A percentile compares a stretch with the other conserved stretches of the same genome.
Conservation (phyloP, 2,113 vertebrate genomes). For the Callionymus lyra region DNA sequence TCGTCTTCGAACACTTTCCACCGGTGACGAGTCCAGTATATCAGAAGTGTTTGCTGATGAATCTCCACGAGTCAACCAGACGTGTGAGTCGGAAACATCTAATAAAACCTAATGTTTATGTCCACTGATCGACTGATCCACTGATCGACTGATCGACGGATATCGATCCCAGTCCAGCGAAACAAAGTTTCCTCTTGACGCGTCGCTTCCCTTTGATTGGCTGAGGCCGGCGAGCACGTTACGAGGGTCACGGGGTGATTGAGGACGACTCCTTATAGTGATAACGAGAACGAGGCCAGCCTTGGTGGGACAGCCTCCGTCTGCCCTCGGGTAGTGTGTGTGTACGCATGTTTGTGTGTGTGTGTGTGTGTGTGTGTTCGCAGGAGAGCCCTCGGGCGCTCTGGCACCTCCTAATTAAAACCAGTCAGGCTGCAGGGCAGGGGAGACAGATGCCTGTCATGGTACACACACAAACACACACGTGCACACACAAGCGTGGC, state of each 20-base stretch:
- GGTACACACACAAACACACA: conserved; percentile 43
- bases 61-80: too few species aligned
- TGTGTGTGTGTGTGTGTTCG: conserved; percentile 52
- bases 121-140: too few species aligned
- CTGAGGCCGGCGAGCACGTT: conserved; percentile 27
- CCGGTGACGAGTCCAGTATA: too few species aligned
- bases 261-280: conserved; percentile 68
- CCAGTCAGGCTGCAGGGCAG: conserved; percentile 76
- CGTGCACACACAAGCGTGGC: conserved; percentile 15
- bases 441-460: conserved; percentile 76
- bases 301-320: conserved; percentile 64
- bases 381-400: conserved; percentile 69
- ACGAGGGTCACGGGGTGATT: conserved; percentile 54
- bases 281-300: conserved; percentile 68
- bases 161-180: too few species aligned
- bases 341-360: conserved; percentile 21
- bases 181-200: too few species aligned
- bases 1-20: too few species aligned
- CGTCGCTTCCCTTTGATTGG: conserved; percentile 15
- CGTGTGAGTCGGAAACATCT: conserved; percentile 4
- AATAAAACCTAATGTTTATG: conserved; percentile 9
- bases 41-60: too few species aligned
- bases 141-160: too few species aligned
- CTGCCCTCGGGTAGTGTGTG: conserved; percentile 57
- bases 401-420: conserved; percentile 79